Base-by-base conservation (phyloP, 2,888 invertebrate genomes). In the Schizaphis graminum region DNA sequence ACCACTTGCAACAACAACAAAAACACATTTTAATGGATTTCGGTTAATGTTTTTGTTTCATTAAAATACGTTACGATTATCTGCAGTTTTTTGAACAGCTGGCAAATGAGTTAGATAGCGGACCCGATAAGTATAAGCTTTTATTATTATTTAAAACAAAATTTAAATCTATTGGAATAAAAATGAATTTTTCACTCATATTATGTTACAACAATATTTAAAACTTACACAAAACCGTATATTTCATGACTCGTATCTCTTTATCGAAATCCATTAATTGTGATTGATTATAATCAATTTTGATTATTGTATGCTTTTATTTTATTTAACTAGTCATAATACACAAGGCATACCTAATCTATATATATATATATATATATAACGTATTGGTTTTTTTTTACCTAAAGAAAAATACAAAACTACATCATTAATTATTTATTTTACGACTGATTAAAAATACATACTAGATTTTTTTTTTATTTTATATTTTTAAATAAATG, bases 191-290 rank as follows among this genome's bases (percentile, higher is more conserved):
- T 67, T 67, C 35, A 35, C 35, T 67, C n/a, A 35, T 35, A 67
- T 67, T n/a, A 67, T n/a, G n/a, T n/a, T n/a, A n/a, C n/a, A 67
- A 67, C n/a, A 67, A n/a, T 67, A 67, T 67, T 67, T 67, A 67
- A 16, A 16, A 67, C n/a, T n/a, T 35, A 35, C 16, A 67, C 67
- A 35, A 67, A 67, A 67, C n/a, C 2, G 16, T 67, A n/a, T 67
- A 35, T 67, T 35, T 67, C 35, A 67, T 35, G 16, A 35, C 16
- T 7, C n/a, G 67, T 7, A 35, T 16, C 16, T 16, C 21, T 53
- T 89, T 61, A 8, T 35, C 61, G 61, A 61, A 89, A 28, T n/a
- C n/a, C 90, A 67, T 90, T 47, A 16, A n/a, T 90, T 67, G 47
- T n/a, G 26, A 57, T 89, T 44, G n/a, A 13, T 47, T 44, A 47